phyloP scores from a whole-genome alignment of 2,888 invertebrate genomes.

The Mesochorus sp. region DNA sequence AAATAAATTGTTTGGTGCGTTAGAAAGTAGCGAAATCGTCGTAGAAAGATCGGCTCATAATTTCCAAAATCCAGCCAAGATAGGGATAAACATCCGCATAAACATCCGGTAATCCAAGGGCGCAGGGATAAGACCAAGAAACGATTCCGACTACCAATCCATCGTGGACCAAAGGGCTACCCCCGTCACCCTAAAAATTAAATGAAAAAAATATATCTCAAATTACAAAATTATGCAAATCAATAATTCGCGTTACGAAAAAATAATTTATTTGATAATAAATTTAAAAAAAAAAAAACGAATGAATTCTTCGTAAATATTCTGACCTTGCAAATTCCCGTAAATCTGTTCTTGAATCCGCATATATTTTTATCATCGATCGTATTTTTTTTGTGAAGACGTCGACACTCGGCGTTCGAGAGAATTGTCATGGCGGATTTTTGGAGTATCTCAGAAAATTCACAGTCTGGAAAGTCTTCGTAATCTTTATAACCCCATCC shows the following conservation, averaged over 20 bases:
- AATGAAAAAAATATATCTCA: background rate
- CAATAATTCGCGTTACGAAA: too few relatives aligned
- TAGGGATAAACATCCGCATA: constrained; percentile 56
- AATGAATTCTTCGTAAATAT: background rate
- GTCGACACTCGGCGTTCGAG: constrained; percentile 26
- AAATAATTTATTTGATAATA: background rate
- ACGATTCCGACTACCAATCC: constrained; percentile 57
- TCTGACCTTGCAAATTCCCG: constrained; percentile 46
- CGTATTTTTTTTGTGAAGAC: background rate
- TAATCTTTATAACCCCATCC: constrained; percentile 54
- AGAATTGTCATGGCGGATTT: constrained; percentile 46
- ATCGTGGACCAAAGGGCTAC: constrained; percentile 62
- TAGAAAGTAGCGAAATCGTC: background rate
- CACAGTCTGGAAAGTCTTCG: constrained; percentile 43
- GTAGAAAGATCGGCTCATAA: constrained; percentile 9
- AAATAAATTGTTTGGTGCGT: background rate
- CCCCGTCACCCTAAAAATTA: constrained; percentile 66
- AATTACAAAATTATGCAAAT: background rate
- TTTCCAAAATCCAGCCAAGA: constrained; percentile 54
- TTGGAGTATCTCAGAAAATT: constrained; percentile 38
- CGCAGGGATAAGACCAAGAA: constrained; percentile 64
- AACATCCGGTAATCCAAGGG: constrained; percentile 61
- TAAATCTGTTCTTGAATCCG: constrained; percentile 28
- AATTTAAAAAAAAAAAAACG: background rate
- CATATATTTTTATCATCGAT: constrained; percentile 40